Percentiles rank a stretch among this genome's conserved stretches.
phyloP scores from a whole-genome alignment of 2,888 invertebrate species.

The Acrobasis repandana region DNA sequence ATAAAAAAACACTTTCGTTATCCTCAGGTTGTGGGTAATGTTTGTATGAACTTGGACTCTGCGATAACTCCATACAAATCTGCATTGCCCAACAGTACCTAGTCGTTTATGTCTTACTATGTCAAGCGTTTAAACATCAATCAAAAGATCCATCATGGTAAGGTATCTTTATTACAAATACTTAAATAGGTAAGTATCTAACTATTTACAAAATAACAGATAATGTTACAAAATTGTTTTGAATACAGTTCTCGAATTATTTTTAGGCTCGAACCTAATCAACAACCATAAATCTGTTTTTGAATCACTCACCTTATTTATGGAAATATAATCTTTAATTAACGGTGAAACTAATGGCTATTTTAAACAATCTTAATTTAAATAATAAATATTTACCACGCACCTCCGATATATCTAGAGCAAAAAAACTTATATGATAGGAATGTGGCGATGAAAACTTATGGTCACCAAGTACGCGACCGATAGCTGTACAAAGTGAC shows the following conservation, averaged over 20 bases:
- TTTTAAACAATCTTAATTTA: slow-evolving; percentile 49
- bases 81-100: neutral
- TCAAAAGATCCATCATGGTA: slow-evolving; percentile 60
- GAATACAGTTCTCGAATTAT: slow-evolving; percentile 34
- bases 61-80: neutral
- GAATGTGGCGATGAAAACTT: slow-evolving; percentile 48
- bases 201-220: slow-evolving; percentile 68
- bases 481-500: neutral
- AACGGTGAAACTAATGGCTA: slow-evolving; percentile 39
- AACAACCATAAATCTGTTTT: slow-evolving; percentile 12
- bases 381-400: slow-evolving; percentile 66
- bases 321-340: slow-evolving; percentile 27
- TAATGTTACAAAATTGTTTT: slow-evolving; percentile 44
- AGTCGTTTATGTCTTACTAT: neutral
- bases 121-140: slow-evolving; percentile 24
- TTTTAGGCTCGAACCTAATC: slow-evolving; percentile 27
- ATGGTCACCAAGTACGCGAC: slow-evolving; percentile 11
- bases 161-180: slow-evolving; percentile 74
- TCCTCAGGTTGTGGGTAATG: neutral
- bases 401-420: slow-evolving; percentile 52
- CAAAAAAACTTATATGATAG: slow-evolving; percentile 44
- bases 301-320: slow-evolving; percentile 12
- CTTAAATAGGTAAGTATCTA: slow-evolving; percentile 55
- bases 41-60: too few species aligned
- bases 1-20: slow-evolving; percentile 1